Base-by-base conservation (phyloP, 2,888 invertebrate genomes). In the Ctena decussata region DNA sequence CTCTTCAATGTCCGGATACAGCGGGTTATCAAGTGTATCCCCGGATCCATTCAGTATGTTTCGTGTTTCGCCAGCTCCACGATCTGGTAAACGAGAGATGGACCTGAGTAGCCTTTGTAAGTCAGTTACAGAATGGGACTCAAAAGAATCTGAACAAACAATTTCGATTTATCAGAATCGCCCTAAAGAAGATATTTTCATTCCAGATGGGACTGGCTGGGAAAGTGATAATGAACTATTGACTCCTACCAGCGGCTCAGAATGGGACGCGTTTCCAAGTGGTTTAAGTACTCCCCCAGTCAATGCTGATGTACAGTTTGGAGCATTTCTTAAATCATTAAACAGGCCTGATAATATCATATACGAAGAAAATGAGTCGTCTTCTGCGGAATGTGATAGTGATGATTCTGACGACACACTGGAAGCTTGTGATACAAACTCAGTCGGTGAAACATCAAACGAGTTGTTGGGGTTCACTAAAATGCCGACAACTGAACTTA, bases 31-130 rank as follows among this genome's bases (percentile, higher is more conserved):
- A 0, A 83, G 77, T 49, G 82, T 77, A 18, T 88, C 88, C 24
- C 86, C 86, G 8, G 86, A 89, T 49, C 84, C 84, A 8, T 84
- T 86, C n/a, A 78, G 82, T 21, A 78, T 80, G 65, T 89, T 89
- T 65, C 49, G 89, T 69, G 83, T 89, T 74, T 89, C 89, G 21
- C 89, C 89, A 5, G 77, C 75, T 32, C 84, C 86, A 2, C 8
- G 41, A 30, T 72, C 79, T n/a, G 41, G 77, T 5, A 80, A 69
- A 69, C 57, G 77, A 32, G 87, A 87, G 39, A 30, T 85, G 27
- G 87, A 87, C 75, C 71, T 87, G 1, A 81, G 80, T 27, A 85
- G 87, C 65, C 79, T 87, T 0, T 53, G 76, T 70, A 72, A 80
- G 39, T 41, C 46, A n/a, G 53, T 82, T 8, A 30, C 15, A 41